Percentiles rank a stretch among this genome's conserved stretches.
Conservation (phyloP, 1,140 invertebrate species). For the Hylaeus anthracinus region DNA sequence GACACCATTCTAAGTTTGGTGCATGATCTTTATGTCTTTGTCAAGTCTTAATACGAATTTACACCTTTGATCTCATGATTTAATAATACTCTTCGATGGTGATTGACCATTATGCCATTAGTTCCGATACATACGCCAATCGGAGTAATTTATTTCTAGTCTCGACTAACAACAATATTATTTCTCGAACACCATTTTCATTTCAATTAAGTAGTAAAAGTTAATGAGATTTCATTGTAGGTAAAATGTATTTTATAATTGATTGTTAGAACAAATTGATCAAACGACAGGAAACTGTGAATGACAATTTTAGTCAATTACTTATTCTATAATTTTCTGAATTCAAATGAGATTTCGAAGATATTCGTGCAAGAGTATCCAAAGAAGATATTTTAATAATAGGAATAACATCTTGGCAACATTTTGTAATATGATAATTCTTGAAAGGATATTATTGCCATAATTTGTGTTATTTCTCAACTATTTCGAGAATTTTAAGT, state of each 20-base stretch:
- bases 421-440: constrained; percentile 16
- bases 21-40: constrained; percentile 35
- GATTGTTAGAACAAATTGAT: constrained; percentile 2
- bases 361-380: constrained; percentile 28
- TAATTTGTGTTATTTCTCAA: constrained; percentile 12
- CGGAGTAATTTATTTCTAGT: neutral
- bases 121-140: constrained; percentile 15
- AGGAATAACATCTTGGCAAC: constrained; percentile 13
- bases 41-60: constrained; percentile 40
- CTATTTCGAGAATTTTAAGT: constrained; percentile 24
- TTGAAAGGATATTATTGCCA: neutral
- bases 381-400: constrained; percentile 56
- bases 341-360: constrained; percentile 21
- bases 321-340: neutral
- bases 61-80: constrained; percentile 43
- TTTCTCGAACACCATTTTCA: constrained; percentile 5
- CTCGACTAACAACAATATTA: neutral
- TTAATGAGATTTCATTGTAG: neutral
- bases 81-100: constrained; percentile 43
- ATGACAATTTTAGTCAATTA: neutral
- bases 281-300: neutral
- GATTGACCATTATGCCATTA: constrained; percentile 22
- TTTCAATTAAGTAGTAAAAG: neutral
- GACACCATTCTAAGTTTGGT: constrained; percentile 36
- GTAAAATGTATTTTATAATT: neutral